phyloP scores from a whole-genome alignment of 1,140 invertebrate species.

The Magallana angulata region DNA sequence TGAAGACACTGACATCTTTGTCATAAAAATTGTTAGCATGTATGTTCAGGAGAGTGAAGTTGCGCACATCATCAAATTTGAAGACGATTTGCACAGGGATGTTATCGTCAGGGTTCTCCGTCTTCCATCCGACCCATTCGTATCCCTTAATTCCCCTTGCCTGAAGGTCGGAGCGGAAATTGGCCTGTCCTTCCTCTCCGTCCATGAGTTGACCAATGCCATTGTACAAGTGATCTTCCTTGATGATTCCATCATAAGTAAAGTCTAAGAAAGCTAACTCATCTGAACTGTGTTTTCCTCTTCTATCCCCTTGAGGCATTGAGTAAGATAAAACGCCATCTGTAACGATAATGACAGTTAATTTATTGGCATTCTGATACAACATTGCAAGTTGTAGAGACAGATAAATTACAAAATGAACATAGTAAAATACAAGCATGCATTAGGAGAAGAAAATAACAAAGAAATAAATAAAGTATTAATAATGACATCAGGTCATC shows the following conservation, averaged over 20 bases:
- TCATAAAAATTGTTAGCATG: conserved; percentile 88
- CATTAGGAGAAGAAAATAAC: not conserved
- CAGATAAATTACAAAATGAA: too few relatives aligned
- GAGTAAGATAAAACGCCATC: conserved; percentile 90
- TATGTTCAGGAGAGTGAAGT: conserved; percentile 91
- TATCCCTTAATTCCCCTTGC: conserved; percentile 86
- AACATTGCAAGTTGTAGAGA: too few relatives aligned
- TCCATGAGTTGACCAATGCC: conserved; percentile 94
- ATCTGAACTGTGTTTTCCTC: conserved; percentile 80
- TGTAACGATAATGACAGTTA: conserved; percentile 78
- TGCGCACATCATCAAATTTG: conserved; percentile 91
- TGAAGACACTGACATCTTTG: conserved; percentile 84
- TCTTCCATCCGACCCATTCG: conserved; percentile 95
- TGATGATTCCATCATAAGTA: conserved; percentile 91
- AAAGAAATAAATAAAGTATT: not conserved
- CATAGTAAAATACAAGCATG: not conserved
- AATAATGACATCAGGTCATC: not conserved
- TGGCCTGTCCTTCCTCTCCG: conserved; percentile 86
- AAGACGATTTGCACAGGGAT: conserved; percentile 82
- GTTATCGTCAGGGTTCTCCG: conserved; percentile 84
- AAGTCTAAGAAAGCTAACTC: conserved; percentile 92
- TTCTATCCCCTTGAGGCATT: conserved; percentile 89
- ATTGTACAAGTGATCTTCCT: conserved; percentile 78
- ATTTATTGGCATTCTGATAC: too few relatives aligned
- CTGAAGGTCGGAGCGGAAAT: conserved; percentile 87